phyloP scores from a whole-genome alignment of 2,113 vertebrate genomes.

The Gymnarchus niloticus region DNA sequence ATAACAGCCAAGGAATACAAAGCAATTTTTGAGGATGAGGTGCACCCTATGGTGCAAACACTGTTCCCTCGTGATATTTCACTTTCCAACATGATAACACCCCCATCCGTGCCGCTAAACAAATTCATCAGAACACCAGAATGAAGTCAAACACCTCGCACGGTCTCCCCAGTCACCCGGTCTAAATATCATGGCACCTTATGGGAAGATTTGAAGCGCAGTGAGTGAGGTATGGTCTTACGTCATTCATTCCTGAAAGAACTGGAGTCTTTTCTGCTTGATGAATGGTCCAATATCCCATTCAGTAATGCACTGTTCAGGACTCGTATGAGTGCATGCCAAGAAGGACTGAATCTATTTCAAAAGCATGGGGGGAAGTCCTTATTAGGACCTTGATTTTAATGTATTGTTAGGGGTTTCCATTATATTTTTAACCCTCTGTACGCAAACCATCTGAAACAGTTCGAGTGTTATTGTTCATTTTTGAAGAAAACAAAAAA shows the following conservation, averaged over 20 bases:
- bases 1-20: background rate
- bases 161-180: background rate
- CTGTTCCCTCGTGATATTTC: background rate
- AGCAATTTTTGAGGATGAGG: background rate
- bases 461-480: background rate
- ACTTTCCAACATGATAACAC: background rate
- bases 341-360: background rate
- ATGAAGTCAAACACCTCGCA: background rate
- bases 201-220: background rate
- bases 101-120: background rate
- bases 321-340: background rate
- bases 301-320: background rate
- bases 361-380: background rate
- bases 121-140: background rate
- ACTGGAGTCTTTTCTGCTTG: background rate
- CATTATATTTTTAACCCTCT: background rate
- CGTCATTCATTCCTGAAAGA: background rate
- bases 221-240: background rate
- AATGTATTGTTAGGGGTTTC: background rate
- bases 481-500: background rate
- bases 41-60: background rate
- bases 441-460: too few relatives aligned
- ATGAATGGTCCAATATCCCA: background rate
- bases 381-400: background rate
- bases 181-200: background rate